These are phyloP conservation scores for Pecten maximus DNA, from an alignment of 2,888 invertebrate species.

Conservation along the genomic window DNA sequence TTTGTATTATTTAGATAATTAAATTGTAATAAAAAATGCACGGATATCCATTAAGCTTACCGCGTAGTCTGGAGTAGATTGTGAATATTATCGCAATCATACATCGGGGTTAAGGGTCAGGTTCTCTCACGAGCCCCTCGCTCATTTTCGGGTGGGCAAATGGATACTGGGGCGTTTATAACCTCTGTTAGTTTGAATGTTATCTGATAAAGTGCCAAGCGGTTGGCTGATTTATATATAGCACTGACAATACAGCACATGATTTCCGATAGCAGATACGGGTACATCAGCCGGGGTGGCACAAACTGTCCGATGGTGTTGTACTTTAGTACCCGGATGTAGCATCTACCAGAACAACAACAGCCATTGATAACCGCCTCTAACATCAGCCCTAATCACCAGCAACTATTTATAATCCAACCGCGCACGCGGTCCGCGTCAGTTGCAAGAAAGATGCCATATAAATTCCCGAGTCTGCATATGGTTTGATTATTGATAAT, in stretches of 20 bases:
- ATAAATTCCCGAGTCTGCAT: background rate
- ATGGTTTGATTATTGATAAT: background rate
- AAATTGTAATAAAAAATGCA: background rate
- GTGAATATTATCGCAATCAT: background rate
- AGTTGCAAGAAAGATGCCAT: background rate
- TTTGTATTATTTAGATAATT: background rate
- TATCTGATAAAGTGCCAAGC: constrained; percentile 2
- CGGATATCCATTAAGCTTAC: background rate
- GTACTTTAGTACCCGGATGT: constrained; percentile 19
- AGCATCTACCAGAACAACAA: background rate
- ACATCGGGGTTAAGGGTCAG: background rate
- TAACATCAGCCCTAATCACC: background rate
- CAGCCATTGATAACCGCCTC: background rate
- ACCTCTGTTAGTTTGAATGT: background rate
- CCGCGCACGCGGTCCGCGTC: constrained; percentile 20
- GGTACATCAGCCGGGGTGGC: background rate
- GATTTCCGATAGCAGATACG: background rate
- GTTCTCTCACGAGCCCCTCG: constrained; percentile 29
- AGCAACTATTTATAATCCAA: constrained; percentile 7
- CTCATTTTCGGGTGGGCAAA: constrained; percentile 33
- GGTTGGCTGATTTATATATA: background rate
- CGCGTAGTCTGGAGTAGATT: background rate
- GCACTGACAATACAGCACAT: background rate
- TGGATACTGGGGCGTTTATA: background rate
- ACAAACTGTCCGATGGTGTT: background rate